phyloP scores from a whole-genome alignment of 2,888 invertebrate species.

The Drosophila testacea region DNA sequence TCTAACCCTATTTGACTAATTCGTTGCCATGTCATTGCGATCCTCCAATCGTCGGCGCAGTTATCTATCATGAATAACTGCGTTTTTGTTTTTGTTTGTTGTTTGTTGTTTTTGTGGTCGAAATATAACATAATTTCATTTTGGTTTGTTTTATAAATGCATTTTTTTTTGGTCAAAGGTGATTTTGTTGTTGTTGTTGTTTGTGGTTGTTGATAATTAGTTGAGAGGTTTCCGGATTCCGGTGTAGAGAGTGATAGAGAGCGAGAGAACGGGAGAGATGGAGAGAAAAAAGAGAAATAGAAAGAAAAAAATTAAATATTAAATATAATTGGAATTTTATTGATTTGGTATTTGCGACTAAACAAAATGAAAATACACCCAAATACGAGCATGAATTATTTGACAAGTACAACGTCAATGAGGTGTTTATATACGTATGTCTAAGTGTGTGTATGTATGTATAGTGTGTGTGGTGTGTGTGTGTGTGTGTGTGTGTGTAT shows the following conservation, averaged over 20 bases:
- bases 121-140: neutral
- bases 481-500: constrained; percentile 8
- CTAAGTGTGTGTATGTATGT: constrained; percentile 30
- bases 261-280: constrained; percentile 17
- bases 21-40: constrained; percentile 99
- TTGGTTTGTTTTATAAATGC: neutral
- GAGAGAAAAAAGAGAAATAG: constrained; percentile 37
- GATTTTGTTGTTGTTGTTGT: constrained; percentile 6
- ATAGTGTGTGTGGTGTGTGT: constrained; percentile 24
- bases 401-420: constrained; percentile 77
- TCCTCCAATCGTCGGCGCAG: constrained; percentile 99
- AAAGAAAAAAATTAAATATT: constrained; percentile 70
- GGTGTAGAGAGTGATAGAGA: neutral
- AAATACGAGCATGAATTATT: constrained; percentile 80
- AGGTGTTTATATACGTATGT: constrained; percentile 55
- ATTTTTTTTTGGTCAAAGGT: neutral
- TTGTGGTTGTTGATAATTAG: constrained; percentile 34
- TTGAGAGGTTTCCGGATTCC: constrained; percentile 33
- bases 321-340: constrained; percentile 78
- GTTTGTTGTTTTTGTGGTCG: neutral
- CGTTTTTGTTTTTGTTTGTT: constrained; percentile 12
- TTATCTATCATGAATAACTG: constrained; percentile 99
- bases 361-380: constrained; percentile 76
- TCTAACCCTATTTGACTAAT: constrained; percentile 96
- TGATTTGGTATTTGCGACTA: constrained; percentile 79